phyloP scores from a whole-genome alignment of 1,140 invertebrate genomes.

The Drosophila sturtevanti region DNA sequence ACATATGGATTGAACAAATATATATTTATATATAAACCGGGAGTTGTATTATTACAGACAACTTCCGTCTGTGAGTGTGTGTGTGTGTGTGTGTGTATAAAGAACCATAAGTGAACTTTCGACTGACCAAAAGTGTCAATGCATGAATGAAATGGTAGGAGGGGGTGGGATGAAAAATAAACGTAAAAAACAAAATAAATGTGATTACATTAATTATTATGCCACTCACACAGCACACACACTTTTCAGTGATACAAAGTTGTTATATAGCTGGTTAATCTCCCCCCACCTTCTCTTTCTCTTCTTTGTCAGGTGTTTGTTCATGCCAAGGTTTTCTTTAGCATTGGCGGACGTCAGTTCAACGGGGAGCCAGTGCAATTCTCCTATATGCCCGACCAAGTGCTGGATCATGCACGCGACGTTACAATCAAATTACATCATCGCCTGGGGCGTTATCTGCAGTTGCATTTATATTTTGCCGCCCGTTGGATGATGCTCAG shows the following conservation, averaged over 20 bases:
- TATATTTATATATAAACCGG: slow-evolving; percentile 9
- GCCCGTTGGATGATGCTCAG: slow-evolving; percentile 94
- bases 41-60: slow-evolving; percentile 33
- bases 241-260: slow-evolving; percentile 16
- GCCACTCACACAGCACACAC: slow-evolving; percentile 49
- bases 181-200: slow-evolving; percentile 19
- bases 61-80: slow-evolving; percentile 45
- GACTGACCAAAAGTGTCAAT: slow-evolving; percentile 47
- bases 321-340: slow-evolving; percentile 89
- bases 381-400: slow-evolving; percentile 91
- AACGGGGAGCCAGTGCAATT: slow-evolving; percentile 84
- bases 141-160: slow-evolving; percentile 5
- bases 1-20: slow-evolving; percentile 24
- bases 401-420: slow-evolving; percentile 91
- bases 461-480: slow-evolving; percentile 92
- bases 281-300: neutral
- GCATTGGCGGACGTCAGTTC: slow-evolving; percentile 89
- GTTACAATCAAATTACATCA: slow-evolving; percentile 92
- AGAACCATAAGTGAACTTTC: slow-evolving; percentile 37
- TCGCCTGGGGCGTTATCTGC: slow-evolving; percentile 89
- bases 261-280: slow-evolving; percentile 31
- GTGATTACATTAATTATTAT: slow-evolving; percentile 69
- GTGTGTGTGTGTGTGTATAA: neutral
- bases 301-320: slow-evolving; percentile 86
- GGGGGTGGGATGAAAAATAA: too few relatives aligned